phyloP scores from a whole-genome alignment of 2,888 invertebrate genomes.

The Melangyna quadrimaculata region DNA sequence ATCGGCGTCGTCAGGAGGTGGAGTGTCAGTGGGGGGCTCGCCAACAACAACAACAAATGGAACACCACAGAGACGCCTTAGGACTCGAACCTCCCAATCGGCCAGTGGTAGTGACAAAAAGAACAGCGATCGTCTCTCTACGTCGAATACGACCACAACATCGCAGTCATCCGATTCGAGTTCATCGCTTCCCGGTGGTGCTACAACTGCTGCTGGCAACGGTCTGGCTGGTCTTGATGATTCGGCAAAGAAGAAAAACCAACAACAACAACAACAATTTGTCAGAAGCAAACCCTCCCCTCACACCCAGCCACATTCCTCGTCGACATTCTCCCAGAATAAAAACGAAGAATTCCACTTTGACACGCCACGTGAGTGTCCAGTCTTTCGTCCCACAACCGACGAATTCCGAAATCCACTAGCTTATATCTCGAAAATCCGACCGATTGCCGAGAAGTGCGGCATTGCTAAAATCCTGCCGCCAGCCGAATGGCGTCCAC shows the following conservation, averaged over 20 bases:
- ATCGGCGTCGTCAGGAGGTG: constrained; percentile 28
- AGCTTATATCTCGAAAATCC: constrained; percentile 97
- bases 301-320: constrained; percentile 79
- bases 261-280: constrained; percentile 29
- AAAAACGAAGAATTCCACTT: constrained; percentile 90
- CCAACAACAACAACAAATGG: constrained; percentile 61
- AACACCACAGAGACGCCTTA: constrained; percentile 63
- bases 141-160: constrained; percentile 14
- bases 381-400: constrained; percentile 95
- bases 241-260: constrained; percentile 41
- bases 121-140: constrained; percentile 44
- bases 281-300: constrained; percentile 35
- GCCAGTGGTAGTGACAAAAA: constrained; percentile 67
- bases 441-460: constrained; percentile 95
- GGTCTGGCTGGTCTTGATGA: constrained; percentile 32
- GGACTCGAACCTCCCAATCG: constrained; percentile 55
- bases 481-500: constrained; percentile 84
- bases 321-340: constrained; percentile 79
- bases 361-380: constrained; percentile 94
- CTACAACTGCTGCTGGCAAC: not conserved
- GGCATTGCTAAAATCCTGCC: constrained; percentile 99
- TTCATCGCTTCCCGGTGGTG: constrained; percentile 20
- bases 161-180: constrained; percentile 39
- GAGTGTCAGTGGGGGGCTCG: constrained; percentile 37
- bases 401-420: constrained; percentile 98